Evolutionary conservation across 1,140 invertebrate species (phyloP), one percentile per base, ranked within the genome.

Genomic region (Parasteatoda tepidariorum): DNA sequence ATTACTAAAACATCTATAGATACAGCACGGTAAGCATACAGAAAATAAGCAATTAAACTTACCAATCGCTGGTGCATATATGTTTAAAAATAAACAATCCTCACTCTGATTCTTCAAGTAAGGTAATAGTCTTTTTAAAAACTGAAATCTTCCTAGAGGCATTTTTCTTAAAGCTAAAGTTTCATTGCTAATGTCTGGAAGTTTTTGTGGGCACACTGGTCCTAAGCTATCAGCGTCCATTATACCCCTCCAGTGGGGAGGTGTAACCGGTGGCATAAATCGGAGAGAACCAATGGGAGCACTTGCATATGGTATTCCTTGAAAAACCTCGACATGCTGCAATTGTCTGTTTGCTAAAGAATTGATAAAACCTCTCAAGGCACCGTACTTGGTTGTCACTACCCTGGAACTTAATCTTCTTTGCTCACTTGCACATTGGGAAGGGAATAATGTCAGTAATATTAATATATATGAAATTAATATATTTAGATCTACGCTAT

Each of bases 71-170:
- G 97, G 97, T 7, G 96, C 95, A 90, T 97, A 98, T 87, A 99
- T 95, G 89, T 98, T 98, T 85, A 98, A 91, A 89, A 97, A 98
- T 33, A 98, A 92, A 88, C 97, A 99, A 90, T 99, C 97, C 91
- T 98, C 97, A 85, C 93, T 95, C 89, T 98, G 96, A 88, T 97
- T 94, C 85, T 92, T 92, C 68, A 98, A 91, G 88, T 95, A 95
- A 13, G 95, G 95, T 84, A 96, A 89, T 87, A 98, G 91, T 86
- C 95, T 91, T 87, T 94, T 94, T 71, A 98, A 91, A 87, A 96
- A 95, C 87, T 97, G 94, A 84, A 96, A 90, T 61, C 96, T 90
- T 2, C 95, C 96, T 84, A 92, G 93, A 5, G 97, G 96, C 92
- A 97, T 96, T 74, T 92, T 92, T 64, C 89, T 87, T 73, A 90